Evolutionary conservation across 2,888 invertebrate species (phyloP).

Genomic region (Cataglyphis rosenhaueri): DNA sequence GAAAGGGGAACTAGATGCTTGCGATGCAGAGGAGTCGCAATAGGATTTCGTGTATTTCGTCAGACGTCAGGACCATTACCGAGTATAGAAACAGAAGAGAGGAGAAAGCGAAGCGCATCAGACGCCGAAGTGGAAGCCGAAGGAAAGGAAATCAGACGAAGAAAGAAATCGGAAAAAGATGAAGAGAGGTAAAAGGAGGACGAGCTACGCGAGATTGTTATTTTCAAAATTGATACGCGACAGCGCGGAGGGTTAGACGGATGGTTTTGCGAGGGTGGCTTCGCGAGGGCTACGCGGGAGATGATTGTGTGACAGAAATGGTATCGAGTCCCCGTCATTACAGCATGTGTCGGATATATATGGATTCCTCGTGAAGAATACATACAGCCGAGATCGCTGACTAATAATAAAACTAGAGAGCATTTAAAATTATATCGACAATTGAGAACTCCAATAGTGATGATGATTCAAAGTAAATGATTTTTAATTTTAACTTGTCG

Average conservation of each 20-base stretch:
- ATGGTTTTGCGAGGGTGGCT: conserved; percentile 50
- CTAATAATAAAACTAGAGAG: conserved; percentile 77
- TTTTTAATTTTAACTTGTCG: background rate
- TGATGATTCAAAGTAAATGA: conserved; percentile 58
- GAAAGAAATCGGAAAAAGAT: conserved; percentile 33
- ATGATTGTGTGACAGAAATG: conserved; percentile 69
- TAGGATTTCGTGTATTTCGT: conserved; percentile 84
- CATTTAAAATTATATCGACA: conserved; percentile 72
- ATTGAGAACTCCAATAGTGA: conserved; percentile 55
- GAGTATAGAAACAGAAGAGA: conserved; percentile 71
- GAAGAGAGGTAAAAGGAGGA: conserved; percentile 43
- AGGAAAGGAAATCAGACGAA: conserved; percentile 63
- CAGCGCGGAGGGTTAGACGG: conserved; percentile 49
- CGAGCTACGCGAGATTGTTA: conserved; percentile 75
- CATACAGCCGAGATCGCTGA: conserved; percentile 70
- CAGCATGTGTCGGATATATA: conserved; percentile 57
- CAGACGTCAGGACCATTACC: conserved; percentile 84
- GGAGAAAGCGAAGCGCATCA: conserved; percentile 65
- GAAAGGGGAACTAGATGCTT: conserved; percentile 33
- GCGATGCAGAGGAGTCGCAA: conserved; percentile 77
- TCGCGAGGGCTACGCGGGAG: conserved; percentile 45
- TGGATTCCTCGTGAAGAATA: conserved; percentile 56
- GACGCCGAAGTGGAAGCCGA: conserved; percentile 63
- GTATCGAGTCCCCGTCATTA: conserved; percentile 73
- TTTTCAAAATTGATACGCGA: conserved; percentile 79